Evolutionary conservation across 2,113 vertebrate species (phyloP).

Genomic region (Picathartes gymnocephalus): DNA sequence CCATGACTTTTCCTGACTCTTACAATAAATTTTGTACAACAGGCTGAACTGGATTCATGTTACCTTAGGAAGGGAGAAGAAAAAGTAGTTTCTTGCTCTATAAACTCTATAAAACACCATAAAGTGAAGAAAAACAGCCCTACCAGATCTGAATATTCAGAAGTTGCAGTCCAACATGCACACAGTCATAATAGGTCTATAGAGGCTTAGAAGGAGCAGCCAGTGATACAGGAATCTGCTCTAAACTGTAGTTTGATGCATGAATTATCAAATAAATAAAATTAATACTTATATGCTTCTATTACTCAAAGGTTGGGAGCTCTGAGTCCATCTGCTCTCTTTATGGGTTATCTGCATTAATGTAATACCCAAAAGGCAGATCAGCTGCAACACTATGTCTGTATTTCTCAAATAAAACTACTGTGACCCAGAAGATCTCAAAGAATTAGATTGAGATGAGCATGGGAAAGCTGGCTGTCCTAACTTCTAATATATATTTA

Average conservation of each 20-base stretch:
- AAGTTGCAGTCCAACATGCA: not conserved
- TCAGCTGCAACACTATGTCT: not conserved
- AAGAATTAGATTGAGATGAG: not conserved
- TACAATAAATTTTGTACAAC: not conserved
- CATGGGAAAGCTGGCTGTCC: not conserved
- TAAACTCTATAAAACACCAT: not conserved
- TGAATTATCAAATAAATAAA: not conserved
- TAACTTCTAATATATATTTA: conserved; percentile 37
- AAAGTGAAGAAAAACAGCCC: not conserved
- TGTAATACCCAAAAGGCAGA: not conserved
- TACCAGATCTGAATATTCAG: not conserved
- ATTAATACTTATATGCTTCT: not conserved
- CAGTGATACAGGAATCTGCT: not conserved
- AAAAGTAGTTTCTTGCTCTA: not conserved
- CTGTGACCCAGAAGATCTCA: not conserved
- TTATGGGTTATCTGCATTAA: not conserved
- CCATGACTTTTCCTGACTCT: not conserved
- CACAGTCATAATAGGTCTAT: not conserved
- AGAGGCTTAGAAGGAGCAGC: not conserved
- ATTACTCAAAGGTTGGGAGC: not conserved
- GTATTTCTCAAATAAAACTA: not conserved
- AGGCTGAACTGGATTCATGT: not conserved
- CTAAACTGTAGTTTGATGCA: not conserved
- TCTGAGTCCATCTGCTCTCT: not conserved
- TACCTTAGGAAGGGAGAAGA: not conserved